Evolutionary conservation across 1,140 invertebrate genomes (phyloP), one percentile per base, ranked within the genome.

Genomic region (Drosophila repletoides): DNA sequence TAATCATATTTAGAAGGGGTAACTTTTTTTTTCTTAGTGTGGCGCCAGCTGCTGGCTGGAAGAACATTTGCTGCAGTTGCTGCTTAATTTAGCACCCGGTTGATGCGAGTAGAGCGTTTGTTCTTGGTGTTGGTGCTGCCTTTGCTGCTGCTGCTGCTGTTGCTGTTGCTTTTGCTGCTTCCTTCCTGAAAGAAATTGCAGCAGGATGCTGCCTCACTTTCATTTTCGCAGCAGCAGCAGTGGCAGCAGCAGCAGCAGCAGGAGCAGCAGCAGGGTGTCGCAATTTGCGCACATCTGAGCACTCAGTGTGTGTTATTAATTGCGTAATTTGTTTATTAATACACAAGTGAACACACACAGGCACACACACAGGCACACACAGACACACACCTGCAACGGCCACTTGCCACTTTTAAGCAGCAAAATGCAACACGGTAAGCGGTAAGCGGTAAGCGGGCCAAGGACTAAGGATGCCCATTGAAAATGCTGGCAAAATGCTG

Each of bases 271-370:
- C 36, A 81, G 60, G 56, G 61, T 76, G 77, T 58, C 61, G 56
- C 65, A 81, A 65, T 70, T 83, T 69, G 72, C 69, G 59, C 79
- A 72, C 79, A 84, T 76, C 74, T 84, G 79, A 68, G 79, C 56
- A 67, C 79, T 74, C 74, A 83, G 41, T 72, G 80, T 65, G 79
- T 83, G 79, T 84, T 67, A 83, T 84, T 83, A 83, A 83, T 84
- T 83, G 74, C 75, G 79, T 84, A 74, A 84, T 79, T 72, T 74
- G 79, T 77, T 77, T 84, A 84, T 83, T 77, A 83, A 83, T 83
- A 83, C 58, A 40, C 77, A 77, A 70, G 17, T 70, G 45, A 59
- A 21, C 48, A 70, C 38, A 38, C 46, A 66, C 49, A 26, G 34
- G 48, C 29, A 36, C 31, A 21, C 61, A 52, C 33, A 22, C 33